phyloP scores from a whole-genome alignment of 2,113 vertebrate genomes.

The Brachypodius melanocephalos region DNA sequence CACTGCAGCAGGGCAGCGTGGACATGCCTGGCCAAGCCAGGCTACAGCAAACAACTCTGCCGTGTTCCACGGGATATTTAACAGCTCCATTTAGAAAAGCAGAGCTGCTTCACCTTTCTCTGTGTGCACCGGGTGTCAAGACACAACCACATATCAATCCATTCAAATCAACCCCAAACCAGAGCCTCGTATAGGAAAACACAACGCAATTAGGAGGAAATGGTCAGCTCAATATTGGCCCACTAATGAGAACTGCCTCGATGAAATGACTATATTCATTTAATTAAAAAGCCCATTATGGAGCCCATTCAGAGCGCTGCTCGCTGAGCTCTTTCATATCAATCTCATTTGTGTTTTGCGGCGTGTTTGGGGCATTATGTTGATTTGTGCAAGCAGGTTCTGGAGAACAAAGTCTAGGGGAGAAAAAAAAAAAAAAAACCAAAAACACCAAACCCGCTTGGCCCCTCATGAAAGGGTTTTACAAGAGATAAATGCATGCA shows the following conservation, averaged over 20 bases:
- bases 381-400: conserved; percentile 62
- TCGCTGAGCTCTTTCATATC: conserved; percentile 69
- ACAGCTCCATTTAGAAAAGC: conserved; percentile 1
- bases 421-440: not conserved
- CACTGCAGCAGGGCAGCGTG: not conserved
- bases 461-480: not conserved
- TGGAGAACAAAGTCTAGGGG: conserved; percentile 37
- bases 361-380: conserved; percentile 4
- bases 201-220: conserved; percentile 69
- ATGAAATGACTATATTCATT: conserved; percentile 74
- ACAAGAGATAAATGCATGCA: not conserved
- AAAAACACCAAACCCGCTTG: not conserved
- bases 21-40: not conserved
- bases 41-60: not conserved
- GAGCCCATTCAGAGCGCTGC: conserved; percentile 64
- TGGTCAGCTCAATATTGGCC: conserved; percentile 65
- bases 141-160: conserved; percentile 54
- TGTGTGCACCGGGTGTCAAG: conserved; percentile 3
- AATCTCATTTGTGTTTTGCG: conserved; percentile 68
- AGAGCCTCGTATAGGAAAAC: conserved; percentile 41
- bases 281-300: conserved; percentile 78
- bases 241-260: conserved; percentile 73
- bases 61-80: not conserved
- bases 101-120: conserved; percentile 5
- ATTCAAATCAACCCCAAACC: conserved; percentile 66